Percentiles rank a stretch among this genome's conserved stretches.
phyloP scores from a whole-genome alignment of 2,888 invertebrate species.

The Cynaeus angustus region DNA sequence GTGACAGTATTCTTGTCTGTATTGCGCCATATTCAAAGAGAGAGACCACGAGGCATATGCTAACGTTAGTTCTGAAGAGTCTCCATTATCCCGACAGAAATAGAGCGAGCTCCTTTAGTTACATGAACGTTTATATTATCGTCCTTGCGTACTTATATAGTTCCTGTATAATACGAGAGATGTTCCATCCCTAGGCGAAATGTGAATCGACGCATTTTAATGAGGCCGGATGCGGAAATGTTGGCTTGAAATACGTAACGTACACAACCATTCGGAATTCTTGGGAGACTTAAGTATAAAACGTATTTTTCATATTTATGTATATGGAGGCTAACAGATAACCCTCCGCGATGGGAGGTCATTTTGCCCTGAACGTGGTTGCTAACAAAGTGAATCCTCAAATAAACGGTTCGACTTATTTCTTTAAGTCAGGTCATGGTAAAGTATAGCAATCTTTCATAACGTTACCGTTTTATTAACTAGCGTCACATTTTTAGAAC shows the following conservation, averaged over 20 bases:
- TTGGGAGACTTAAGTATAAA: constrained; percentile 25
- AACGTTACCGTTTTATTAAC: too few species aligned
- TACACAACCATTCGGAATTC: constrained; percentile 34
- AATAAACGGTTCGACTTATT: too few species aligned
- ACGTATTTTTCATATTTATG: constrained; percentile 42
- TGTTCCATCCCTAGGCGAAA: constrained; percentile 49
- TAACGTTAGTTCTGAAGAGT: constrained; percentile 24
- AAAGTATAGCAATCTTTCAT: too few species aligned
- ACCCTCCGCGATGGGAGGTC: neutral
- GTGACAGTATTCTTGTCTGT: constrained; percentile 41
- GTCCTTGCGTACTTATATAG: constrained; percentile 46
- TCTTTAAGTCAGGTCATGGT: too few species aligned
- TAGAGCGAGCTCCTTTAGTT: constrained; percentile 37
- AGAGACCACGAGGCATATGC: constrained; percentile 32
- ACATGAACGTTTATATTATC: constrained; percentile 47
- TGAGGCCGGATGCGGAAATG: constrained; percentile 56
- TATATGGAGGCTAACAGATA: constrained; percentile 2
- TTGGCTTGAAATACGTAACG: constrained; percentile 40
- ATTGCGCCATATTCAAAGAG: constrained; percentile 36
- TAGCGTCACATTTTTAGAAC: too few species aligned
- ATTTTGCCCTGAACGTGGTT: neutral
- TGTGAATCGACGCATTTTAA: constrained; percentile 58
- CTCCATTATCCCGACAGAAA: constrained; percentile 39
- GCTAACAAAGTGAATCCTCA: neutral
- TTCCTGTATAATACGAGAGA: constrained; percentile 44